Evolutionary conservation across 2,797 vertebrate species (phyloP).

Genomic region (Onychomys arenicola): DNA sequence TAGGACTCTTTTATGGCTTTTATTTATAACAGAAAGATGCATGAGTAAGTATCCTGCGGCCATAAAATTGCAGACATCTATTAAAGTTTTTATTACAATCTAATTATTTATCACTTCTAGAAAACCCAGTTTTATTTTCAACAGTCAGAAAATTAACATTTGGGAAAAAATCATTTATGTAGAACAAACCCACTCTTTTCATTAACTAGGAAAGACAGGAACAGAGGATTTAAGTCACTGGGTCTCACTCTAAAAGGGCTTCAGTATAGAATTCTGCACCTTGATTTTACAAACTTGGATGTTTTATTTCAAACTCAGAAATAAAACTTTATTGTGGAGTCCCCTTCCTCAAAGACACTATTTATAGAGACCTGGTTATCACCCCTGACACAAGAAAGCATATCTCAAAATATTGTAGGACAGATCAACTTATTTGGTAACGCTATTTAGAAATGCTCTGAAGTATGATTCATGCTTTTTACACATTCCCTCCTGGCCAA

Average conservation of each 20-base stretch:
- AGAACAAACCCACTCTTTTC: not conserved
- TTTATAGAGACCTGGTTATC: slow-evolving; percentile 44
- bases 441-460: slow-evolving; percentile 1
- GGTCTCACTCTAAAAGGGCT: not conserved
- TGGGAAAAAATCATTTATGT: slow-evolving; percentile 24
- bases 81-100: slow-evolving; percentile 31
- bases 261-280: not conserved
- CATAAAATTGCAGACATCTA: slow-evolving; percentile 39
- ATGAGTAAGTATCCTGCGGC: not conserved
- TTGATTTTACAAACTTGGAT: not conserved
- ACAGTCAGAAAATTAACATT: slow-evolving; percentile 27
- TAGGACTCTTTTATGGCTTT: slow-evolving; percentile 21
- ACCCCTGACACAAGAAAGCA: slow-evolving; percentile 14
- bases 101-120: slow-evolving; percentile 6
- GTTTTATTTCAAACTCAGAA: slow-evolving; percentile 50
- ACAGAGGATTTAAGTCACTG: not conserved
- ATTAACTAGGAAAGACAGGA: not conserved
- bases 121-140: slow-evolving; percentile 64
- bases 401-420: slow-evolving; percentile 35
- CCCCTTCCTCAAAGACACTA: not conserved
- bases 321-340: not conserved
- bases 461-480: slow-evolving; percentile 63
- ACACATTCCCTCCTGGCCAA: slow-evolving; percentile 45
- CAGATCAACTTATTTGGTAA: slow-evolving; percentile 3
- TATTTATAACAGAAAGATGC: slow-evolving; percentile 39